Evolutionary conservation across 2,888 invertebrate species (phyloP).

Genomic region (Cataglyphis rosenhaueri): DNA sequence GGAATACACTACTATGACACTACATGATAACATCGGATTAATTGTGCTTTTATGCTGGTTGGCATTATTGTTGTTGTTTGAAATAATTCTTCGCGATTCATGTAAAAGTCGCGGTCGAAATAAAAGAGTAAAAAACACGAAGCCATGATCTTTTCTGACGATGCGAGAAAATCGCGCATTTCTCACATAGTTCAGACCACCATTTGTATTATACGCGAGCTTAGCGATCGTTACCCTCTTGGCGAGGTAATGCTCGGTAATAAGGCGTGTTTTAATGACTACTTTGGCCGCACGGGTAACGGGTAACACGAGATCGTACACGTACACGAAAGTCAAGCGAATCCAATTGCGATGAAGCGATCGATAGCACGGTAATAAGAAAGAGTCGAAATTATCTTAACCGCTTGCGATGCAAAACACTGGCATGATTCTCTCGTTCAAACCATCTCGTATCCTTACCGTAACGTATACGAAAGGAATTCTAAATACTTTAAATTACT

Average conservation of each 20-base stretch:
- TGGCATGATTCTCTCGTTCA: constrained; percentile 10
- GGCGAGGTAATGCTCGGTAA: constrained; percentile 51
- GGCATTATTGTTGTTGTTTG: constrained; percentile 33
- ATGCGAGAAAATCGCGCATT: constrained; percentile 57
- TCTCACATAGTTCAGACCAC: constrained; percentile 57
- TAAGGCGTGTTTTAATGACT: constrained; percentile 53
- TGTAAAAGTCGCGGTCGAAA: constrained; percentile 22
- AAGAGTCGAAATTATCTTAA: constrained; percentile 28
- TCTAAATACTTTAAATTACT: not conserved
- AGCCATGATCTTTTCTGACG: constrained; percentile 60
- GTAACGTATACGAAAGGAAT: not conserved
- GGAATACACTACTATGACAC: not conserved
- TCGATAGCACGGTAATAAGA: constrained; percentile 21
- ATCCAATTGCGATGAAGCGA: constrained; percentile 34
- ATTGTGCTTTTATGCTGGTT: constrained; percentile 5
- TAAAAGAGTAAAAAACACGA: constrained; percentile 42
- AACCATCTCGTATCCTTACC: not conserved
- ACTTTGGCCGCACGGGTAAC: constrained; percentile 33
- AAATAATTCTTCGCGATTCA: constrained; percentile 9
- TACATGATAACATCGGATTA: constrained; percentile 3
- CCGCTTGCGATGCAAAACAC: constrained; percentile 20
- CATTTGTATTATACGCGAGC: constrained; percentile 59
- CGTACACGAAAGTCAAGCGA: constrained; percentile 30
- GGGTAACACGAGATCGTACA: constrained; percentile 33
- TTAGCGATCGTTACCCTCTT: constrained; percentile 50